Evolutionary conservation across 1,140 invertebrate species (phyloP).

Genomic region (Atta colombica): DNA sequence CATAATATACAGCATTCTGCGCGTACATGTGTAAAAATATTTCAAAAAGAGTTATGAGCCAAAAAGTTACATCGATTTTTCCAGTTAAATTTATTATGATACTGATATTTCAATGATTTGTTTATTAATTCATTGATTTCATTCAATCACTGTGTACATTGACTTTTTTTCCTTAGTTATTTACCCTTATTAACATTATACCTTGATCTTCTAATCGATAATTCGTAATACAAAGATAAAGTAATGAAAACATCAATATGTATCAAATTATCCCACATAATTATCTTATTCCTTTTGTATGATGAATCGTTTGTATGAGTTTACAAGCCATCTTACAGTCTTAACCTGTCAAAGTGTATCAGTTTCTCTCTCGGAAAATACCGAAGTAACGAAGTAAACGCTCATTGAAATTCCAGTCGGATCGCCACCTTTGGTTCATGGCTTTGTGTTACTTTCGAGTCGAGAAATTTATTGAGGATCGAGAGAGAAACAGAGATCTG

Average conservation of each 20-base stretch:
- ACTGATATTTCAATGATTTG: neutral
- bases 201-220: neutral
- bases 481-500: neutral
- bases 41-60: neutral
- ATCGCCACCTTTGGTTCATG: slow-evolving; percentile 4
- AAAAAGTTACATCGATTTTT: neutral
- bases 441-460: slow-evolving; percentile 29
- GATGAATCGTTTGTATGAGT: neutral
- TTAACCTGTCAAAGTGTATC: slow-evolving; percentile 13
- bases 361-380: slow-evolving; percentile 1
- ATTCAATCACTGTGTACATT: no score
- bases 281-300: neutral
- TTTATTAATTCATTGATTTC: neutral
- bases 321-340: neutral
- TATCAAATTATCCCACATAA: neutral
- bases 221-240: neutral
- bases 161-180: neutral
- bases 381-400: slow-evolving; percentile 20
- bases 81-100: neutral
- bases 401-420: slow-evolving; percentile 47
- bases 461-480: slow-evolving; percentile 26
- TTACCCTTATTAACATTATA: neutral
- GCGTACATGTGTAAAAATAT: neutral
- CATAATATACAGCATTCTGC: slow-evolving; percentile 15
- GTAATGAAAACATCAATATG: neutral